Base-by-base conservation (phyloP, 2,797 vertebrate genomes). In the Meriones psammophilus region DNA sequence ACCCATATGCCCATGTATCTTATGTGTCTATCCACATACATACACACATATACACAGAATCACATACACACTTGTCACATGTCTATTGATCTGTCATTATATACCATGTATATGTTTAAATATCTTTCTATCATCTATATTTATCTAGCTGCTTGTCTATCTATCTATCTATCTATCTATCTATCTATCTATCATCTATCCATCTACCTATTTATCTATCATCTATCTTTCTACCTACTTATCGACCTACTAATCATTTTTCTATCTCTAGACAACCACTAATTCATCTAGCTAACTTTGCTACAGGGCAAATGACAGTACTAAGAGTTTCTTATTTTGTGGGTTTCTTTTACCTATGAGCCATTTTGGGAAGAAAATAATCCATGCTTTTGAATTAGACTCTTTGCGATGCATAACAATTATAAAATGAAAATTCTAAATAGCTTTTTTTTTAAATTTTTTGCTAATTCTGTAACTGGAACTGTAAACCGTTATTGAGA, bases 371-470 rank as follows among this genome's bases (percentile, higher is more conserved):
- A 92, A 88, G 74, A 14, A 74, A 50, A 17, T 33, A 89, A 87
- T 22, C 30, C 1, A 68, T 15, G 12, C 2, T 81, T 36, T 80
- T 91, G 64, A 90, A 33, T 33, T 79, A 87, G 3, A 42, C 1
- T 85, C 4, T 36, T 8, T 80, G 73, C 30, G 24, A 8, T 46
- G 0, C 30, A 56, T 54, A 71, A 26, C 78, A 89, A 81, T 8
- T 56, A 39, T 12, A 86, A 10, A 91, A 83, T 5, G 14, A 74
- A 89, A 71, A 71, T 17, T 76, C 74, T 78, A 54, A 36, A 12
- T 95, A 46, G 86, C 15, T 80, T 94, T n/a, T 94, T n/a, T 87
- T 88, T 3, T 56, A 8, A 39, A 39, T 50, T 50, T 50, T 50
- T 50, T 94, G 39, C 4, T 94, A 54, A 3, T 36, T 95, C 15